Evolutionary conservation across 2,797 vertebrate genomes (phyloP).

Genomic region (Lutra lutra): DNA sequence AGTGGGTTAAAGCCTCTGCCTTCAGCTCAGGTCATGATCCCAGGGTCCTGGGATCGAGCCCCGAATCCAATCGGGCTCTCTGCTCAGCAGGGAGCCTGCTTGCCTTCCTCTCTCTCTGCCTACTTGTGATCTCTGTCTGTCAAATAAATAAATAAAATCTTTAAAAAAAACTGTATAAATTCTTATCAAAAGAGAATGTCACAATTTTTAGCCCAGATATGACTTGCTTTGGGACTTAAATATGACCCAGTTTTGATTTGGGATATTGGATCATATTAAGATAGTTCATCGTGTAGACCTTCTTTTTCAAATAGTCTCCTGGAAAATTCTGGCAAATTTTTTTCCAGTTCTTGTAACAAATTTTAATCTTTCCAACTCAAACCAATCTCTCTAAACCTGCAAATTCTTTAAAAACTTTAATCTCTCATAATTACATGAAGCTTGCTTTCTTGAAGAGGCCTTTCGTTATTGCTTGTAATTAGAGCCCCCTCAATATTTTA

Average conservation of each 20-base stretch:
- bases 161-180: no score
- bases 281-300: background rate
- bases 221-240: background rate
- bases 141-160: no score
- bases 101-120: no score
- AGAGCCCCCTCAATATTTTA: slow-evolving; percentile 42
- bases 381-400: slow-evolving; percentile 24
- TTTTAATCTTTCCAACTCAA: slow-evolving; percentile 32
- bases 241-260: slow-evolving; percentile 8
- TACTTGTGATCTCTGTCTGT: no score
- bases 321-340: slow-evolving; percentile 22
- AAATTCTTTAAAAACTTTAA: slow-evolving; percentile 55
- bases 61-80: no score
- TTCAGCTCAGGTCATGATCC: no score
- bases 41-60: no score
- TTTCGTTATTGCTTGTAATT: slow-evolving; percentile 57
- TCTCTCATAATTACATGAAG: slow-evolving; percentile 60
- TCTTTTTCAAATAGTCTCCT: background rate
- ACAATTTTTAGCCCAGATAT: background rate
- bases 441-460: slow-evolving; percentile 42
- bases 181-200: background rate
- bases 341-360: slow-evolving; percentile 11
- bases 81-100: no score
- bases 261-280: background rate
- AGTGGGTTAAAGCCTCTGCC: no score